Conservation (phyloP, 2,888 invertebrate species). For the Xestobium rufovillosum region DNA sequence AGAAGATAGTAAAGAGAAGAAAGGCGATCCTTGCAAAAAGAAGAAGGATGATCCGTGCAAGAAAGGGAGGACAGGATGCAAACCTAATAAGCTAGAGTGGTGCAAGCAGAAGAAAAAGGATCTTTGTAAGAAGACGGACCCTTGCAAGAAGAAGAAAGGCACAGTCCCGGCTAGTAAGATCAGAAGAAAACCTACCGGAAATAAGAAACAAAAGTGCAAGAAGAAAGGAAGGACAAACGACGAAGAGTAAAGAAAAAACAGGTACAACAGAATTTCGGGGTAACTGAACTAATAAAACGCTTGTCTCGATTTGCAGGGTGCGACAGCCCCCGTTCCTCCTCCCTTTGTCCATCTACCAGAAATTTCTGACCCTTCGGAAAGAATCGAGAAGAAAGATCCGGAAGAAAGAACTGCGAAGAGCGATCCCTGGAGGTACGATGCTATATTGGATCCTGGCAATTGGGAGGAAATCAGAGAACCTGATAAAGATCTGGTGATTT, state of each 20-base stretch:
- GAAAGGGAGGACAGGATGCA: not conserved
- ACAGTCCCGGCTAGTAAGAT: not conserved
- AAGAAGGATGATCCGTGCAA: not conserved
- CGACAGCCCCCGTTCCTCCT: too few relatives aligned
- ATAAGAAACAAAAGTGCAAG: not conserved
- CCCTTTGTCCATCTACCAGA: too few relatives aligned
- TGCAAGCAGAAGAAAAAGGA: slow-evolving; percentile 12
- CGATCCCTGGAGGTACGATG: not conserved
- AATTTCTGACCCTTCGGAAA: too few relatives aligned
- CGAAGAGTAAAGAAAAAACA: too few relatives aligned
- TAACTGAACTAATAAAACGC: too few relatives aligned
- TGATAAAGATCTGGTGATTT: slow-evolving; percentile 8
- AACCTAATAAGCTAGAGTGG: too few relatives aligned
- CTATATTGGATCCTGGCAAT: slow-evolving; percentile 6
- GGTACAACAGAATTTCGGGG: too few relatives aligned
- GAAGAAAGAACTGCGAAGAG: too few relatives aligned
- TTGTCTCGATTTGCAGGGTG: too few relatives aligned
- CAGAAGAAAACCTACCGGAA: not conserved
- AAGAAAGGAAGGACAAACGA: too few relatives aligned
- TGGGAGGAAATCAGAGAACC: slow-evolving; percentile 11
- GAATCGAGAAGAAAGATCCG: too few relatives aligned
- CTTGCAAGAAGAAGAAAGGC: slow-evolving; percentile 5
- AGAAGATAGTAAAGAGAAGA: slow-evolving; percentile 7
- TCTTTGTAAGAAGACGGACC: slow-evolving; percentile 11
- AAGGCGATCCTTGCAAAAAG: slow-evolving; percentile 20